phyloP scores from a whole-genome alignment of 2,797 vertebrate species.

The Amblyraja radiata region DNA sequence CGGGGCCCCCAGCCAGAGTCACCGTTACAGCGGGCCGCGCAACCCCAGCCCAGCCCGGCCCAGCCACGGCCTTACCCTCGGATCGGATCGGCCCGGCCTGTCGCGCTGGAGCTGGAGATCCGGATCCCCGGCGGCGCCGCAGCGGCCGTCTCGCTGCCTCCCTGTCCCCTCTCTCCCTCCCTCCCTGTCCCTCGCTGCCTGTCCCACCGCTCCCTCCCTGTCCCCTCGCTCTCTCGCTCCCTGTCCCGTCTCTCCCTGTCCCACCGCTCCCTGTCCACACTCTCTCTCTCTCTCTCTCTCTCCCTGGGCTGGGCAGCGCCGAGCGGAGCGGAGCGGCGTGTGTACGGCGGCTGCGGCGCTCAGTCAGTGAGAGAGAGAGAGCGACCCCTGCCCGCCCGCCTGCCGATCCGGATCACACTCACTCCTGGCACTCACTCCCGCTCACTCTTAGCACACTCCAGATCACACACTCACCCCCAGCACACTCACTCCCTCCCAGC shows the following conservation, averaged over 20 bases:
- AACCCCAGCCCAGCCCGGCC: not conserved
- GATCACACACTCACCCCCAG: not conserved
- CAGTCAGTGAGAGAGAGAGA: not conserved
- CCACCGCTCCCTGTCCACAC: no score
- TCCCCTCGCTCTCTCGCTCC: not conserved
- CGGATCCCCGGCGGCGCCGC: not conserved
- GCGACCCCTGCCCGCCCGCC: conserved; percentile 20
- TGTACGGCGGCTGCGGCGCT: not conserved
- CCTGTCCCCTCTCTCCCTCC: not conserved
- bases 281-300: not conserved
- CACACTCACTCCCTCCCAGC: no score
- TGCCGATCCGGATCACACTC: not conserved
- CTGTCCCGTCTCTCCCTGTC: no score
- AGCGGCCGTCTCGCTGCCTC: not conserved
- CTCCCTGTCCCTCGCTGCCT: no score
- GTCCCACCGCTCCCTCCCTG: not conserved
- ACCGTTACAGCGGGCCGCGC: not conserved
- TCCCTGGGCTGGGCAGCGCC: not conserved
- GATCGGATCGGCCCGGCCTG: not conserved
- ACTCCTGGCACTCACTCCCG: not conserved
- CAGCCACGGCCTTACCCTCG: not conserved
- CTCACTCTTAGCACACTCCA: not conserved
- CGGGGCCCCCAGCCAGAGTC: not conserved
- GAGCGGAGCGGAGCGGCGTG: not conserved
- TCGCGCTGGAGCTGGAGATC: not conserved